Percentiles rank a stretch among this genome's conserved stretches.
phyloP scores from a whole-genome alignment of 2,113 vertebrate species.

The Uria aalge region DNA sequence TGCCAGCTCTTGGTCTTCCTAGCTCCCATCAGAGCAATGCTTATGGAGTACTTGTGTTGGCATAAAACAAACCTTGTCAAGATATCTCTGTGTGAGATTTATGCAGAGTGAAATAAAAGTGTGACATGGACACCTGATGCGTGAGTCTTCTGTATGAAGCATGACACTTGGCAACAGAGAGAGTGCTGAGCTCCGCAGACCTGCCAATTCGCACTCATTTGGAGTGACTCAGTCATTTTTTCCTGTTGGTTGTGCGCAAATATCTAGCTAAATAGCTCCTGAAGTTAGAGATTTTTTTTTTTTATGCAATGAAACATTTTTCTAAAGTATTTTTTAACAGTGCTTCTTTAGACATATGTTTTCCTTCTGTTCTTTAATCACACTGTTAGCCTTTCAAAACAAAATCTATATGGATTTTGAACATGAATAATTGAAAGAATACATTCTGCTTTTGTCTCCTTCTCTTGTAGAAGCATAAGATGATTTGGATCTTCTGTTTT shows the following conservation, averaged over 20 bases:
- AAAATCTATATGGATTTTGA: constrained; percentile 53
- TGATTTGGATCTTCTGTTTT: neutral
- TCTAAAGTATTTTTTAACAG: constrained; percentile 34
- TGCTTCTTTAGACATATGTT: constrained; percentile 46
- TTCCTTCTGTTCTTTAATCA: constrained; percentile 66
- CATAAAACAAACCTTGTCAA: constrained; percentile 67
- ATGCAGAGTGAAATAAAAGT: constrained; percentile 68
- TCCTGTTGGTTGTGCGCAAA: constrained; percentile 28
- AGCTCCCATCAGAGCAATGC: constrained; percentile 50
- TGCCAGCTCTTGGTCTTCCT: constrained; percentile 52
- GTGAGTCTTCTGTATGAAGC: constrained; percentile 63
- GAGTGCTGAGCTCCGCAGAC: constrained; percentile 64
- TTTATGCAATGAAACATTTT: constrained; percentile 18
- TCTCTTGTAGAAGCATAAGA: neutral
- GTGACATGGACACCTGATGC: constrained; percentile 63
- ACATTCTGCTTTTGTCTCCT: neutral
- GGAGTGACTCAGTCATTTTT: constrained; percentile 65
- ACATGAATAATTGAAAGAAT: constrained; percentile 31
- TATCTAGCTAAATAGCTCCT: constrained; percentile 35
- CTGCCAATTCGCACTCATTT: constrained; percentile 60
- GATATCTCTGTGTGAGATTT: constrained; percentile 65
- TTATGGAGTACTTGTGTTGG: constrained; percentile 55
- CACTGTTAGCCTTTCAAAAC: constrained; percentile 53
- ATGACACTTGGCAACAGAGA: constrained; percentile 53
- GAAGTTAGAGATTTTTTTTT: neutral